Conservation (phyloP, 1,140 invertebrate genomes). For the Drosophila subobscura region DNA sequence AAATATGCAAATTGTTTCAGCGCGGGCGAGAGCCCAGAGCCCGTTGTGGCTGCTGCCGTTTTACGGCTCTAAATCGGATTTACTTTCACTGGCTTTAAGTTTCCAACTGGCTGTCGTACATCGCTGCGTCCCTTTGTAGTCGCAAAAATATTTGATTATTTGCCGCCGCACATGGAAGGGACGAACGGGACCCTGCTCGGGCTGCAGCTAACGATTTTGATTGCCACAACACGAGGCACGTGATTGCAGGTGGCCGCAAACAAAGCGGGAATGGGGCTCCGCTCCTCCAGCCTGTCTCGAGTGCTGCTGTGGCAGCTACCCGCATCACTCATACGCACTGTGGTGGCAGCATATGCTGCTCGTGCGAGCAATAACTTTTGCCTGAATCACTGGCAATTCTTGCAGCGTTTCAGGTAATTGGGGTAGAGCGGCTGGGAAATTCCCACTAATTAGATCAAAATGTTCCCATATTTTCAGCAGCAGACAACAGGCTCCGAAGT, state of each 20-base stretch:
- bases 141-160: slow-evolving; percentile 72
- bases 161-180: slow-evolving; percentile 18
- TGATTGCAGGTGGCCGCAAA: slow-evolving; percentile 69
- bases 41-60: slow-evolving; percentile 36
- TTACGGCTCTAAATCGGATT: slow-evolving; percentile 50
- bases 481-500: too few species aligned
- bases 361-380: not conserved
- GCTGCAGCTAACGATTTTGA: slow-evolving; percentile 72
- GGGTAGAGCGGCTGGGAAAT: too few species aligned
- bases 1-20: slow-evolving; percentile 76
- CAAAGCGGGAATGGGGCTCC: slow-evolving; percentile 33
- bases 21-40: not conserved
- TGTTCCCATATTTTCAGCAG: too few species aligned
- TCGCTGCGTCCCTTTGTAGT: slow-evolving; percentile 33
- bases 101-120: slow-evolving; percentile 22
- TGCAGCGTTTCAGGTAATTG: too few species aligned
- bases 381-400: too few species aligned
- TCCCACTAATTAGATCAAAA: too few species aligned
- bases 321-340: slow-evolving; percentile 71
- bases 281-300: slow-evolving; percentile 24
- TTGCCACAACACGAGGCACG: slow-evolving; percentile 65
- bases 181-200: not conserved
- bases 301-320: slow-evolving; percentile 32
- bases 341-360: slow-evolving; percentile 23
- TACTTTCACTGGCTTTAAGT: slow-evolving; percentile 54